These are phyloP conservation scores for Timandra comae DNA, from an alignment of 2,888 invertebrate genomes.

Conservation along the genomic window DNA sequence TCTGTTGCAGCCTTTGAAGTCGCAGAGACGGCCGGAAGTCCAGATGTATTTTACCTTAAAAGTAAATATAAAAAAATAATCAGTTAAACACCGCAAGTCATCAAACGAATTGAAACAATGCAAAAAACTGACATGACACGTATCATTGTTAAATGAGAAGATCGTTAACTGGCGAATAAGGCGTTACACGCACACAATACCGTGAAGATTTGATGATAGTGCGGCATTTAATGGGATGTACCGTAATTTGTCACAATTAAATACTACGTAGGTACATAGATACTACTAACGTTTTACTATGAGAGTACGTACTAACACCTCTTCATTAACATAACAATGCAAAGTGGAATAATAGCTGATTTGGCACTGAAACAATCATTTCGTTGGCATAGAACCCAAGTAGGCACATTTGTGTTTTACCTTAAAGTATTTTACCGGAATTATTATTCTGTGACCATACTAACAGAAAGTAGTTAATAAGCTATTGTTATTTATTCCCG, in stretches of 20 bases:
- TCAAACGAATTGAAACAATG: constrained; percentile 11
- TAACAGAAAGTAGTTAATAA: constrained; percentile 4
- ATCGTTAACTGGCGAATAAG: constrained; percentile 29
- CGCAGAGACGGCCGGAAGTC: constrained; percentile 93
- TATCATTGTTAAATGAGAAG: constrained; percentile 26
- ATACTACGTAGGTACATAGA: constrained; percentile 16
- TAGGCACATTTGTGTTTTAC: no score
- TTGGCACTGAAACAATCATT: constrained; percentile 33
- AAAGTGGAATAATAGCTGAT: constrained; percentile 23
- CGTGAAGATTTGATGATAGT: constrained; percentile 24
- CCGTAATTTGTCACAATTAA: constrained; percentile 41
- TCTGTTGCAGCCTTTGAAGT: constrained; percentile 93
- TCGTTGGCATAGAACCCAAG: no score
- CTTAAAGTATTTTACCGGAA: constrained; percentile 22
- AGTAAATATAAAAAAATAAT: constrained; percentile 12
- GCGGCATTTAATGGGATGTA: constrained; percentile 9
- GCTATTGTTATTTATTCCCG: constrained; percentile 29
- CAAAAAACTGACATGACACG: constrained; percentile 31
- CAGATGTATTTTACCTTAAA: constrained; percentile 90
- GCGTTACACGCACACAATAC: constrained; percentile 33
- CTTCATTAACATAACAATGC: constrained; percentile 38
- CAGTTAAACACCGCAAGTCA: no score
- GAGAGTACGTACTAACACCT: constrained; percentile 10
- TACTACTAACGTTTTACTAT: no score
- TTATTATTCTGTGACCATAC: constrained; percentile 21